Evolutionary conservation across 2,797 vertebrate species (phyloP).

Genomic region (Intellagama lesueurii): DNA sequence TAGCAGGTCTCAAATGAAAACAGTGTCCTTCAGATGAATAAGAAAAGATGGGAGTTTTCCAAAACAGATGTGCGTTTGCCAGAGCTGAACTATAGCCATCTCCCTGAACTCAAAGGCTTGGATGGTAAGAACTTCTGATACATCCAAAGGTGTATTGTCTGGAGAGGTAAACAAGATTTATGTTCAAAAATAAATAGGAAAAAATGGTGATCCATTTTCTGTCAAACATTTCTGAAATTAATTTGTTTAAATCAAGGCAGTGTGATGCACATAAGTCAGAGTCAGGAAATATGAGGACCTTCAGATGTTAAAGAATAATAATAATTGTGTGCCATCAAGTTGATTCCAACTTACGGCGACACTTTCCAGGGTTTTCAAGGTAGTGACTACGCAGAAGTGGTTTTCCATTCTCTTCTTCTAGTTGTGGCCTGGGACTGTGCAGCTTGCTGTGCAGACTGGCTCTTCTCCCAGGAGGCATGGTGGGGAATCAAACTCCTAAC

Average conservation of each 20-base stretch:
- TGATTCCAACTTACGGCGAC: no score
- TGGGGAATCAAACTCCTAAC: no score
- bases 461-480: no score
- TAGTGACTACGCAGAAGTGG: no score
- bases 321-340: no score
- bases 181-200: neutral
- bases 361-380: no score
- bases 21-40: constrained; percentile 70
- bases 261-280: neutral
- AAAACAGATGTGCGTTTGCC: constrained; percentile 76
- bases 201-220: neutral
- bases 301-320: neutral
- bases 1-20: constrained; percentile 77
- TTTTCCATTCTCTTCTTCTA: no score
- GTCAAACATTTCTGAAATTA: neutral
- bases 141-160: neutral
- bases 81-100: constrained; percentile 73
- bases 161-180: neutral
- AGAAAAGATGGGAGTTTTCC: constrained; percentile 75
- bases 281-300: neutral
- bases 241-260: neutral
- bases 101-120: constrained; percentile 76
- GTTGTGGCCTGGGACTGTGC: no score
- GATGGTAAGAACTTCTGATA: constrained; percentile 66
- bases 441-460: no score